Evolutionary conservation across 2,113 vertebrate genomes (phyloP), one percentile per base, ranked within the genome.

Genomic region (Zosterops lateralis): DNA sequence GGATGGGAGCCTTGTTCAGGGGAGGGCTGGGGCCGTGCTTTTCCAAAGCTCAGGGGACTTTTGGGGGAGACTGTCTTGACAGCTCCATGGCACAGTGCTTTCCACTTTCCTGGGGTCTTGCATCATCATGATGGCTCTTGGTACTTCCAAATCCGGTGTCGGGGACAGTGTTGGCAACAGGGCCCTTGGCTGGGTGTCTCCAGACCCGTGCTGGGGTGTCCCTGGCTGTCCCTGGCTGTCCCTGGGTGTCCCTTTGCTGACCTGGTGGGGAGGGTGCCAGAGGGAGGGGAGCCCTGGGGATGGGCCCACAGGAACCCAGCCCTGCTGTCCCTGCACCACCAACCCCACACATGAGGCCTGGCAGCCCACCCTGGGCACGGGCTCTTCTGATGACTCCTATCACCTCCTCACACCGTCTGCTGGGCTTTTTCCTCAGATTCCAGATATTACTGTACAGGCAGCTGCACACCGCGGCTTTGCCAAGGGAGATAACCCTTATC

Each of bases 281-380:
- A 93, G 96, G 97, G 96, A 77, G 81, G 72, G 87, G 62, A 31
- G 16, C 50, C 56, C 2, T 54, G 91, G 94, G 95, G 65, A 79
- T 53, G 75, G 87, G 90, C 97, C 84, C 93, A 84, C 53, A 90
- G 95, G 66, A 97, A 96, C 90, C 36, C 67, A 65, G 83, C 90
- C 89, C 80, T 95, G 36, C 25, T 17, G 73, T 74, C 72, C 88
- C 86, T n/a, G 53, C 91, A 71, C 89, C 89, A 92, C 89, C 90
- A 9, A 12, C 53, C 31, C 13, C 87, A 38, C 62, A 14, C 6
- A 0, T 0, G 7, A 50, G 38, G 20, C 18, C 16, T 57, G 12
- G 1, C 7, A 8, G 47, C 45, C 38, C 1, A 4, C 34, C 34
- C 42, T 8, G 38, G 60, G 29, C 86, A 29, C 0, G 0, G 72